Conservation (phyloP, 2,797 vertebrate genomes). For the Dendrocincla fuliginosa region DNA sequence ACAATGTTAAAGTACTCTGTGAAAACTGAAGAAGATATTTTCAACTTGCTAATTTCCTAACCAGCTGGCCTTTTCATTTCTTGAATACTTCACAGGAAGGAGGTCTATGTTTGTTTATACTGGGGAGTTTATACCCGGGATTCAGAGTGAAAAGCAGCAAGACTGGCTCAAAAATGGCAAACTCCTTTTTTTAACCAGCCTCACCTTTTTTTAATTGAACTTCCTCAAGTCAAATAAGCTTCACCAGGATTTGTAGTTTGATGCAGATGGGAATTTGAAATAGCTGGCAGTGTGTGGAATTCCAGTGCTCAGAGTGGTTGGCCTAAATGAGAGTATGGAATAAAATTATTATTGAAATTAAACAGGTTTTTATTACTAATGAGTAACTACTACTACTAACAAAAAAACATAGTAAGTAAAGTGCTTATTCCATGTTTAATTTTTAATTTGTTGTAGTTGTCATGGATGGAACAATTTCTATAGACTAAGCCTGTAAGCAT, state of each 20-base stretch:
- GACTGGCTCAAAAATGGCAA: neutral
- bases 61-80: neutral
- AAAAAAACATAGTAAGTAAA: neutral
- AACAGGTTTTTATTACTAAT: neutral
- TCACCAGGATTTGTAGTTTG: neutral
- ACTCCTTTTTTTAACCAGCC: neutral
- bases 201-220: neutral
- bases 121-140: neutral
- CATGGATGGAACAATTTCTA: neutral
- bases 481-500: neutral
- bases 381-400: neutral
- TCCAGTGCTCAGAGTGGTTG: neutral
- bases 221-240: neutral
- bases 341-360: neutral
- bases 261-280: neutral
- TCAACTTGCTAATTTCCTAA: neutral
- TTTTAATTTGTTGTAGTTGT: conserved; percentile 2
- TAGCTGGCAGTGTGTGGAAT: neutral
- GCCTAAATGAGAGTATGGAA: neutral
- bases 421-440: neutral
- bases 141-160: neutral
- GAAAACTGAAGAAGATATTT: neutral
- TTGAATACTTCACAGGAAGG: neutral
- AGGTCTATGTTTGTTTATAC: neutral
- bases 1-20: neutral